Evolutionary conservation across 2,113 vertebrate genomes (phyloP).

Genomic region (Semicossyphus pulcher): DNA sequence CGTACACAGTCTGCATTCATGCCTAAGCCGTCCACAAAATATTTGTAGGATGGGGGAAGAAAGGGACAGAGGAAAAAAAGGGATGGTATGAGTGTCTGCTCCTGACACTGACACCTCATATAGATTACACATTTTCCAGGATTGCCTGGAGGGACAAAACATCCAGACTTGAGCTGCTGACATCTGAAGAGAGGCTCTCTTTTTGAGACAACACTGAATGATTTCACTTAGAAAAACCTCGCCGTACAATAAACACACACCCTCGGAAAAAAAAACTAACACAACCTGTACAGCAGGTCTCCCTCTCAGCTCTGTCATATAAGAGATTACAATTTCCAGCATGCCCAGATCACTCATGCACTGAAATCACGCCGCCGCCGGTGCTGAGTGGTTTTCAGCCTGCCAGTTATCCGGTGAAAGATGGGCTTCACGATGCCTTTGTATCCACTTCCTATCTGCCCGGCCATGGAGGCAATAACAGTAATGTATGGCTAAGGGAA

Average conservation of each 20-base stretch:
- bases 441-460: conserved; percentile 82
- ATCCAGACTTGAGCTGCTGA: conserved; percentile 37
- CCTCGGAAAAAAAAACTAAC: conserved; percentile 26
- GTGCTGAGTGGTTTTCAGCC: conserved; percentile 79
- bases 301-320: conserved; percentile 56
- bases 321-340: conserved; percentile 74
- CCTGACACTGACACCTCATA: conserved; percentile 44
- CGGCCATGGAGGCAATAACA: conserved; percentile 81
- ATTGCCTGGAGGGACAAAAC: conserved; percentile 45
- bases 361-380: conserved; percentile 63
- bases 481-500: conserved; percentile 85
- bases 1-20: conserved; percentile 52
- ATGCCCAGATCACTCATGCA: conserved; percentile 72
- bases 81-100: conserved; percentile 4
- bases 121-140: conserved; percentile 55
- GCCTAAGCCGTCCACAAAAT: conserved; percentile 56
- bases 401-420: conserved; percentile 81
- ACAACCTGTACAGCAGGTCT: conserved; percentile 15
- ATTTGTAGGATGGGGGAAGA: conserved; percentile 33
- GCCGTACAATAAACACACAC: conserved; percentile 25
- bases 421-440: conserved; percentile 80
- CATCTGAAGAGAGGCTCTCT: conserved; percentile 33
- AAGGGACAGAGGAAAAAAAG: conserved; percentile 21
- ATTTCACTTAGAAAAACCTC: conserved; percentile 47
- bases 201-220: conserved; percentile 31